A percentile compares a stretch with the other conserved stretches of the same genome.
phyloP scores from a whole-genome alignment of 2,888 invertebrate genomes.

The Heteromurus nitidus region DNA sequence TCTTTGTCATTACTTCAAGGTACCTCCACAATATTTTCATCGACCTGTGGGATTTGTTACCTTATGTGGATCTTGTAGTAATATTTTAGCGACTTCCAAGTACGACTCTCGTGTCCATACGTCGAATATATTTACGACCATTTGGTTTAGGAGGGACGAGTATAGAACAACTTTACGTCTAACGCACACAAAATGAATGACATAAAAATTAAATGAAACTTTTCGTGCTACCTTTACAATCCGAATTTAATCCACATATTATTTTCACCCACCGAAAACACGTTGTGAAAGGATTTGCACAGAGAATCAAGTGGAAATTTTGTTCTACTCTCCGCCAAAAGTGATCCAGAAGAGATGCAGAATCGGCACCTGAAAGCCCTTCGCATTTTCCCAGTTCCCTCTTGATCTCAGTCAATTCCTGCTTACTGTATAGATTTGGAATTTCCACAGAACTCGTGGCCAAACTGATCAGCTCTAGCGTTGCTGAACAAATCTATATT shows the following conservation, averaged over 20 bases:
- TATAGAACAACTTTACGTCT: neutral
- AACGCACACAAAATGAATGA: neutral
- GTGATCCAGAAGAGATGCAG: neutral
- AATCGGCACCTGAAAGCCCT: neutral
- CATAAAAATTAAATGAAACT: neutral
- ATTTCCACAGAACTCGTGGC: slow-evolving; percentile 23
- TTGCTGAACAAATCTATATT: slow-evolving; percentile 22
- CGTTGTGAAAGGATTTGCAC: neutral
- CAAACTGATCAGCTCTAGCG: slow-evolving; percentile 8
- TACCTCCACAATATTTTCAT: no score
- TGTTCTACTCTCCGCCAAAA: slow-evolving; percentile 18
- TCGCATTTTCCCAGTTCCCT: neutral
- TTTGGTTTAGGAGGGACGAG: slow-evolving; percentile 13
- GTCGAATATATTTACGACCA: slow-evolving; percentile 19
- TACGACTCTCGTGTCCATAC: slow-evolving; percentile 27
- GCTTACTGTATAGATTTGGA: slow-evolving; percentile 15
- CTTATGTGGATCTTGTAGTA: neutral
- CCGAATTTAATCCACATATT: neutral
- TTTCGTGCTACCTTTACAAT: neutral
- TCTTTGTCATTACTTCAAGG: no score
- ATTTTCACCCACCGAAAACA: neutral
- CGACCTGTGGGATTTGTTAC: no score
- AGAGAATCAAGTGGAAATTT: slow-evolving; percentile 45
- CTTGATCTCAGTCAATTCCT: slow-evolving; percentile 5
- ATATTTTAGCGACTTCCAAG: slow-evolving; percentile 18